Evolutionary conservation across 2,888 invertebrate genomes (phyloP).

Genomic region (Sesamia inferens): DNA sequence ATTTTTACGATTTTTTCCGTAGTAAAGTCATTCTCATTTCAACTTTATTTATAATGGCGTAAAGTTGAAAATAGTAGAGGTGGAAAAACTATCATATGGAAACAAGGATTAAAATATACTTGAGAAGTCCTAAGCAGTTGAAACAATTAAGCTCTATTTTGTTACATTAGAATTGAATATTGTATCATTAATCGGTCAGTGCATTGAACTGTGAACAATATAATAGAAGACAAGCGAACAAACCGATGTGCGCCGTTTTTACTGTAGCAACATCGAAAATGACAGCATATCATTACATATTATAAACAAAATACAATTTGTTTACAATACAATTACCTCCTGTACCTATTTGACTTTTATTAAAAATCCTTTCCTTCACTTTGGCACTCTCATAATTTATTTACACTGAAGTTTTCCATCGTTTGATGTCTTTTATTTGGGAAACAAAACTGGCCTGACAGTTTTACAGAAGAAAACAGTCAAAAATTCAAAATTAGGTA

Average conservation of each 20-base stretch:
- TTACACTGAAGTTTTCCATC: neutral
- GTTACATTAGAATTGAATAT: constrained; percentile 9
- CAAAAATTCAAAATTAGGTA: neutral
- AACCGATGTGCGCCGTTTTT: constrained; percentile 1
- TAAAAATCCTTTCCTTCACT: neutral
- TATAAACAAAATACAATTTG: neutral
- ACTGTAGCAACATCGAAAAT: constrained; percentile 6
- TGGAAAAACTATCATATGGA: neutral
- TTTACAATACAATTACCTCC: no score
- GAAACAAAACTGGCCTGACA: neutral
- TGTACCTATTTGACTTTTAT: neutral
- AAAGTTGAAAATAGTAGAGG: neutral
- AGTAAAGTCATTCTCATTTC: neutral
- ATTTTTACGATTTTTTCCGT: neutral
- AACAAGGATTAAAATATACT: neutral
- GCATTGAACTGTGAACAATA: constrained; percentile 5
- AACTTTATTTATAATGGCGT: neutral
- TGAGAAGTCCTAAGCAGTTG: no score
- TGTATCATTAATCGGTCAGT: constrained; percentile 8
- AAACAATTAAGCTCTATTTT: neutral
- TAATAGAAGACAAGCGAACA: constrained; percentile 9
- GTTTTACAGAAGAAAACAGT: neutral
- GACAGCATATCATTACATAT: neutral
- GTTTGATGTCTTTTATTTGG: neutral
- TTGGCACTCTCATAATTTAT: constrained; percentile 20